Conservation (phyloP, 1,140 invertebrate genomes). For the Notospermus geniculatus region DNA sequence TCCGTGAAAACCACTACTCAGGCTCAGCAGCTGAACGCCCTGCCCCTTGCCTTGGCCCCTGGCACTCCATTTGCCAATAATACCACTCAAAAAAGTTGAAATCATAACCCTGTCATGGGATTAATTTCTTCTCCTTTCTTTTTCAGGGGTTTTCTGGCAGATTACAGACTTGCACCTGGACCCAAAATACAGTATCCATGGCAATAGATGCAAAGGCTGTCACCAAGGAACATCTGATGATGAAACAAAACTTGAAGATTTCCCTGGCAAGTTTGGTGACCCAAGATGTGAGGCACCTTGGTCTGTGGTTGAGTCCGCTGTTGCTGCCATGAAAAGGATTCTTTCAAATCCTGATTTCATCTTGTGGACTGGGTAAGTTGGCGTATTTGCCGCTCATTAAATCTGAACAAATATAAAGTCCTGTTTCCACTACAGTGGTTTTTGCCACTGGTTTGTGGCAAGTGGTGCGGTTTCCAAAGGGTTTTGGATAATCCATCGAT, state of each 20-base stretch:
- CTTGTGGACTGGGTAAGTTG: slow-evolving; percentile 88
- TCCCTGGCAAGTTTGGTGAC: slow-evolving; percentile 70
- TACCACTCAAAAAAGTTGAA: no score
- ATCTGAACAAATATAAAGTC: no score
- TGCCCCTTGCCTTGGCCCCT: no score
- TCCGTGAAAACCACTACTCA: no score
- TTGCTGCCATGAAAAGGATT: slow-evolving; percentile 75
- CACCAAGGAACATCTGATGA: background rate
- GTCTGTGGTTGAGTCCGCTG: slow-evolving; percentile 79
- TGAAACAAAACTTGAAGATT: background rate
- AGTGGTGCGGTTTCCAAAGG: no score
- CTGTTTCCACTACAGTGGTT: no score
- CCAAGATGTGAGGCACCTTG: slow-evolving; percentile 85
- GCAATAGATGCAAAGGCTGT: slow-evolving; percentile 25
- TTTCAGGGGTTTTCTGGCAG: slow-evolving; percentile 83
- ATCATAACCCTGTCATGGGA: no score
- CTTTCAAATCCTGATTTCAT: slow-evolving; percentile 83
- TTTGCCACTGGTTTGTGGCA: no score
- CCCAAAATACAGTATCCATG: slow-evolving; percentile 61
- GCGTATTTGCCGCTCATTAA: no score
- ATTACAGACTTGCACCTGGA: slow-evolving; percentile 85
- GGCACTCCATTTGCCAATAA: no score
- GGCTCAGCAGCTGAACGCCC: no score
- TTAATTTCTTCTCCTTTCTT: background rate
- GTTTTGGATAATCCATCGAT: no score